phyloP scores from a whole-genome alignment of 2,888 invertebrate genomes.

The Callinectes sapidus region DNA sequence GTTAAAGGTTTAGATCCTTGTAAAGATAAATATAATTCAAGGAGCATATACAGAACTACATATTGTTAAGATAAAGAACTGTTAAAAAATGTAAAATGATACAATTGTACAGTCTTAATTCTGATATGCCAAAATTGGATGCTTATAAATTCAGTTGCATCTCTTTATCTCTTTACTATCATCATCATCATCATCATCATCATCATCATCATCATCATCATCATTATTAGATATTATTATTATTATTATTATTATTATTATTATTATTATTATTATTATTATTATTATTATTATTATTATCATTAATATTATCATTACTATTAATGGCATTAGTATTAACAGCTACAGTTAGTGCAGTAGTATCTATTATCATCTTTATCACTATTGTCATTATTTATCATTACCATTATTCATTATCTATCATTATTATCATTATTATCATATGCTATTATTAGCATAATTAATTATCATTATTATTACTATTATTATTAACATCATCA shows the following conservation, averaged over 20 bases:
- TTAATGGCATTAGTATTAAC: not conserved
- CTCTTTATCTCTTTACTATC: not conserved
- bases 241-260: too few species aligned
- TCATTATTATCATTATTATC: not conserved
- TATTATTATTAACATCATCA: not conserved
- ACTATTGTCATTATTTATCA: too few species aligned
- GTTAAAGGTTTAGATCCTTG: not conserved
- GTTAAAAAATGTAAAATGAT: not conserved
- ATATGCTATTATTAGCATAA: not conserved
- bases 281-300: not conserved
- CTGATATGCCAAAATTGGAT: not conserved
- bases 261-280: not conserved
- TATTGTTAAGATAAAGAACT: not conserved
- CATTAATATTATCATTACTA: not conserved
- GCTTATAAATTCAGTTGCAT: not conserved
- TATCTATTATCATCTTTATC: too few species aligned
- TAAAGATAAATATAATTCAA: not conserved
- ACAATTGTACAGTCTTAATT: not conserved
- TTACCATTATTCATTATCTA: not conserved
- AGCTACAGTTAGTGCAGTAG: too few species aligned
- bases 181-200: not conserved
- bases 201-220: not conserved
- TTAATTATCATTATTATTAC: not conserved
- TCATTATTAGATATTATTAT: too few species aligned
- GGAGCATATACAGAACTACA: not conserved